Base-by-base conservation (phyloP, 2,888 invertebrate genomes). In the Archips xylosteana region DNA sequence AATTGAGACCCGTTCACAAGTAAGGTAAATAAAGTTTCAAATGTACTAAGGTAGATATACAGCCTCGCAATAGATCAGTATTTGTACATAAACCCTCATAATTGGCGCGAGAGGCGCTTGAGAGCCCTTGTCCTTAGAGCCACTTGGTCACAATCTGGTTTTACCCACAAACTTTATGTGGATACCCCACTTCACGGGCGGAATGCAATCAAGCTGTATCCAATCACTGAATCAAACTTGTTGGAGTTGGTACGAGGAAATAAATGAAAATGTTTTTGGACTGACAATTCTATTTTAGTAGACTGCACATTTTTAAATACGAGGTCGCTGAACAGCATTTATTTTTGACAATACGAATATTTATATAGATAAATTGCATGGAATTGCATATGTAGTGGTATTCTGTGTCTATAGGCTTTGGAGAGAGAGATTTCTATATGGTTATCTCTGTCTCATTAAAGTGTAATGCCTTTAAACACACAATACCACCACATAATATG, bases 121-220 rank as follows among this genome's bases (percentile, higher is more conserved):
- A 69, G 63, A 5, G 49, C 36, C 23, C 73, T 73, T 36, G 39
- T 59, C 73, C 73, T 59, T 49, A 68, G 42, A 34, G 66, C 42
- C 63, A 73, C 72, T 73, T 69, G 63, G 59, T 62, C 72, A 73
- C 63, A 68, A 69, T 69, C 63, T 63, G 68, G 63, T 63, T 73
- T 67, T 62, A 36, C 61, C 68, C 47, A 68, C 72, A 64, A 64
- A 64, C 64, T 64, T 68, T 63, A 47, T 42, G 63, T 36, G 72
- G 62, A 63, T 47, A 63, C 67, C 57, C 68, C 63, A 73, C 72
- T 73, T 39, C 57, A 57, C 57, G 47, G 32, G 9, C 3, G 6
- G 49, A 68, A 47, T 42, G 57, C 68, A 49, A 68, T 73, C 72
- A 49, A 59, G 63, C 4, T 67, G 15, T 57, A 59, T 59, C 65